Conservation (phyloP, 2,888 invertebrate species). For the Tiphia femorata region DNA sequence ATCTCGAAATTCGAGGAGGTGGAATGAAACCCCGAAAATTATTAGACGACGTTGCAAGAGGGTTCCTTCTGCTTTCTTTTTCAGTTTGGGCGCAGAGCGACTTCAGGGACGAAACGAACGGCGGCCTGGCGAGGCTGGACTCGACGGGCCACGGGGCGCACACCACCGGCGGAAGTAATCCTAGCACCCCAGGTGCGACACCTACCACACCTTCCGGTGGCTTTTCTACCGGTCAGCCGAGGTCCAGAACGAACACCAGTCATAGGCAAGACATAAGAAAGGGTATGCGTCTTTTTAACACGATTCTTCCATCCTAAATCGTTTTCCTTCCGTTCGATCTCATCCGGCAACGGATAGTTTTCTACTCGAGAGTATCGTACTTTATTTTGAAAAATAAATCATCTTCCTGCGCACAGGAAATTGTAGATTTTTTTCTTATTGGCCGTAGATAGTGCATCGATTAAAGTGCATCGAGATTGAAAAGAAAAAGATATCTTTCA, state of each 20-base stretch:
- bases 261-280: slow-evolving; percentile 71
- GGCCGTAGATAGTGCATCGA: no score
- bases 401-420: no score
- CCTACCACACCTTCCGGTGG: slow-evolving; percentile 62
- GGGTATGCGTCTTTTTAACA: slow-evolving; percentile 72
- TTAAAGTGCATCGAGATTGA: no score
- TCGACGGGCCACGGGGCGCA: slow-evolving; percentile 68
- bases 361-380: no score
- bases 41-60: slow-evolving; percentile 58
- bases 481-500: no score
- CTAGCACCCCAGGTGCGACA: slow-evolving; percentile 73
- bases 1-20: no score
- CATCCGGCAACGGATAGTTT: background rate
- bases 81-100: slow-evolving; percentile 93
- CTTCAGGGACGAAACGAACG: slow-evolving; percentile 86
- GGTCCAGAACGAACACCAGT: slow-evolving; percentile 67
- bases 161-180: slow-evolving; percentile 72
- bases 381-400: no score
- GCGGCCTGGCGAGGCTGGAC: slow-evolving; percentile 73
- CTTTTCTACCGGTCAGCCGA: slow-evolving; percentile 65
- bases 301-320: no score
- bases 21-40: no score
- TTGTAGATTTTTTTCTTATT: no score
- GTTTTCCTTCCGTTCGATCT: background rate
- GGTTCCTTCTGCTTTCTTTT: slow-evolving; percentile 68